These are phyloP conservation scores for Athene cunicularia DNA, from an alignment of 2,113 vertebrate species.

Conservation along the genomic window DNA sequence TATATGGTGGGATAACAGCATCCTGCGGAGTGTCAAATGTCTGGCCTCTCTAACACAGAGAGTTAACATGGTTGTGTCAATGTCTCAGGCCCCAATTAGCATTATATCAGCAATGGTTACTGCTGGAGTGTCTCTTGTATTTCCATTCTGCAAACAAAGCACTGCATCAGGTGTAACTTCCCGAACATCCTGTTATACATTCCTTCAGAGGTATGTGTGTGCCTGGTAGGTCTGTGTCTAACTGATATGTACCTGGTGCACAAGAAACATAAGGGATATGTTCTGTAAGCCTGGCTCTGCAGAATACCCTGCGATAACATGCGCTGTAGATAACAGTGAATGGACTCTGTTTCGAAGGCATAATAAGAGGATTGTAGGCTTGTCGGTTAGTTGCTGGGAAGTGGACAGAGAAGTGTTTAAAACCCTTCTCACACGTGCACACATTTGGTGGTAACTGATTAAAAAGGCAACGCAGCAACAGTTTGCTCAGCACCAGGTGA, in stretches of 20 bases:
- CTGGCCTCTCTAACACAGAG: neutral
- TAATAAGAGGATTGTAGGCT: constrained; percentile 48
- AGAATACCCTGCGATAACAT: neutral
- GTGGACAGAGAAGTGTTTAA: constrained; percentile 49
- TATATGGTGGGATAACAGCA: neutral
- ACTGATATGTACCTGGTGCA: neutral
- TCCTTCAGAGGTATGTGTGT: neutral
- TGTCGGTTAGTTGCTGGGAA: constrained; percentile 11
- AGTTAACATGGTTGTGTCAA: neutral
- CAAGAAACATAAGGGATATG: neutral
- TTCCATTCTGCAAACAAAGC: neutral
- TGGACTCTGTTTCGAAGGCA: neutral
- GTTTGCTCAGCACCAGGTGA: constrained; percentile 40
- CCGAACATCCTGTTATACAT: neutral
- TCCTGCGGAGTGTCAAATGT: neutral
- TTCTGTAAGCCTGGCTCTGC: constrained; percentile 4
- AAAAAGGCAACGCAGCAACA: constrained; percentile 13
- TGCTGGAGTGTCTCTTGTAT: neutral
- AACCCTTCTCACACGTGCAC: constrained; percentile 22
- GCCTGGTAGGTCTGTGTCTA: neutral
- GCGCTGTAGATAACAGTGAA: constrained; percentile 20
- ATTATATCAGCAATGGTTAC: neutral
- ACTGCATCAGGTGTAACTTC: neutral
- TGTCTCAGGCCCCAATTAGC: neutral
- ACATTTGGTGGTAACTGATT: constrained; percentile 56